Percentiles rank a stretch among this genome's conserved stretches.
Evolutionary conservation across 2,888 invertebrate species (phyloP).

Genomic region (Tenthredo distinguenda): DNA sequence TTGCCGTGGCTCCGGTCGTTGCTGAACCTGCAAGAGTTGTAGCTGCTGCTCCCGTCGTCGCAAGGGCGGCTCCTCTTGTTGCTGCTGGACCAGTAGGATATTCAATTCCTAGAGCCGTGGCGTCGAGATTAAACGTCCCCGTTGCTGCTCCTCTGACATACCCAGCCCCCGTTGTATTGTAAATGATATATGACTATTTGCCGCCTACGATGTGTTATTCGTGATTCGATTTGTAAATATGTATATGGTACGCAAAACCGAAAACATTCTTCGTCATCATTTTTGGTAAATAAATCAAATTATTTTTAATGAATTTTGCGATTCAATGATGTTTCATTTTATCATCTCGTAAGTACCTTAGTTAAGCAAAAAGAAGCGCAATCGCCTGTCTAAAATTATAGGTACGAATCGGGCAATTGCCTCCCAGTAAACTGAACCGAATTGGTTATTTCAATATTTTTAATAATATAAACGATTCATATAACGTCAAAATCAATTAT

Average conservation of each 20-base stretch:
- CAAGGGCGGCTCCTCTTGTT: conserved; percentile 60
- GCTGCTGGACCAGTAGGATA: conserved; percentile 73
- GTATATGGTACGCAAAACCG: neutral
- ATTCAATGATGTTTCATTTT: neutral
- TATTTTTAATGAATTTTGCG: conserved; percentile 8
- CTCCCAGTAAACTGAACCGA: neutral
- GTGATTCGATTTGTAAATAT: conserved; percentile 3
- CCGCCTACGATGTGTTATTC: neutral
- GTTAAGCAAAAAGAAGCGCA: neutral
- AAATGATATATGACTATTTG: conserved; percentile 32
- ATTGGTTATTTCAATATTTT: neutral
- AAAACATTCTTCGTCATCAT: conserved; percentile 12
- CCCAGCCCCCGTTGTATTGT: conserved; percentile 54
- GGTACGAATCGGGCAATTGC: neutral
- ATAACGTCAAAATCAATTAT: too few relatives aligned
- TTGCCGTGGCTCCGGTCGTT: conserved; percentile 62
- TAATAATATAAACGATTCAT: too few relatives aligned
- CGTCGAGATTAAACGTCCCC: conserved; percentile 64
- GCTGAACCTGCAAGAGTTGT: conserved; percentile 30
- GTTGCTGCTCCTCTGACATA: conserved; percentile 58
- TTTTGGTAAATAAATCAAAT: conserved; percentile 39
- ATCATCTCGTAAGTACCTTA: neutral
- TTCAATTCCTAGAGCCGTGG: conserved; percentile 67
- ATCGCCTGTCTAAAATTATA: neutral
- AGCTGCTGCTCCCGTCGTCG: conserved; percentile 56